A percentile compares a stretch with the other conserved stretches of the same genome.
Evolutionary conservation across 2,797 vertebrate genomes (phyloP).

Genomic region (Poecilia velifera): DNA sequence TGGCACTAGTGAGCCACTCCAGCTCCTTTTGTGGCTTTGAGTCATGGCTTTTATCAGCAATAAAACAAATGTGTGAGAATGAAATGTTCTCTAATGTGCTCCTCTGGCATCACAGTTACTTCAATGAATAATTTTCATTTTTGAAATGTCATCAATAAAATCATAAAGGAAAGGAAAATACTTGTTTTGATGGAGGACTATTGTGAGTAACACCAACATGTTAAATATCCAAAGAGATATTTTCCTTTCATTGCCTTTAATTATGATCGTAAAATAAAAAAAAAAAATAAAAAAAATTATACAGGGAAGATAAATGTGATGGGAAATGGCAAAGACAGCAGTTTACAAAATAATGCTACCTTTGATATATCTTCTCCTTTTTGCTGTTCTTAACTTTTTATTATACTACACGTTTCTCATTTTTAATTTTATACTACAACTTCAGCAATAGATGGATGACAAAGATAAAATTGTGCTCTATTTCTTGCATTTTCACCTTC

Average conservation of each 20-base stretch:
- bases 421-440: not conserved
- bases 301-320: not conserved
- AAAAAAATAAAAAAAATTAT: too few species aligned
- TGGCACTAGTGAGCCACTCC: slow-evolving; percentile 89
- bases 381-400: not conserved
- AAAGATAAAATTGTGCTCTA: not conserved
- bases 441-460: not conserved
- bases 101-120: not conserved
- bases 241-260: not conserved
- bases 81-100: not conserved
- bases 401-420: not conserved
- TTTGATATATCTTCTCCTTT: not conserved
- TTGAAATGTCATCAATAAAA: not conserved
- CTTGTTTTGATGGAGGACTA: not conserved
- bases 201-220: not conserved
- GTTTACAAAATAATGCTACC: not conserved
- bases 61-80: not conserved
- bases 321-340: not conserved
- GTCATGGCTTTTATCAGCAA: not conserved
- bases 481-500: not conserved
- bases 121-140: not conserved
- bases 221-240: not conserved
- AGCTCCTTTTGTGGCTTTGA: slow-evolving; percentile 24
- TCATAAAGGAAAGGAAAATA: not conserved
- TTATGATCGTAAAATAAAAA: not conserved